Evolutionary conservation across 2,888 invertebrate genomes (phyloP).

Genomic region (Deilephila porcellus): DNA sequence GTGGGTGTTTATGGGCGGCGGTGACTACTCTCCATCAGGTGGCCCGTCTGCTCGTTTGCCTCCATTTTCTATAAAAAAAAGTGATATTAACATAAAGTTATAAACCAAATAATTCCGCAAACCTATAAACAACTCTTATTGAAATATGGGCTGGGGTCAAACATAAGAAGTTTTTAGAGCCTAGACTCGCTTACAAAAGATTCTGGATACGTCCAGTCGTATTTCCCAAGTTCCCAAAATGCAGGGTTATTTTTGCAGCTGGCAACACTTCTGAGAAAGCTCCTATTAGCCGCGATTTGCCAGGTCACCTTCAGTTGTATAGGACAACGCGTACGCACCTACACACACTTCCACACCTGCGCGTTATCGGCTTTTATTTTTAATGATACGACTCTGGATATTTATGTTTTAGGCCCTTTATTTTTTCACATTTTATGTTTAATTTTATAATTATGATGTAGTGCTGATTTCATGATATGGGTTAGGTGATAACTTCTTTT

Average conservation of each 20-base stretch:
- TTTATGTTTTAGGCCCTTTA: neutral
- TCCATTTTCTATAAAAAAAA: no score
- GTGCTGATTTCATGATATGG: no score
- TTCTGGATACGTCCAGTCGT: no score
- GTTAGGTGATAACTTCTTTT: no score
- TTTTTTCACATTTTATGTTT: neutral
- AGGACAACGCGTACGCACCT: neutral
- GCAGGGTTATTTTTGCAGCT: constrained; percentile 4
- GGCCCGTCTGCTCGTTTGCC: no score
- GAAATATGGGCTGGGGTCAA: neutral
- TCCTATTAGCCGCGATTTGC: constrained; percentile 26
- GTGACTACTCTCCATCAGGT: no score
- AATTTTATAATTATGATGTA: neutral
- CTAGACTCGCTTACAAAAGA: no score
- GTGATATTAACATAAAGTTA: no score
- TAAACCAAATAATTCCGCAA: no score
- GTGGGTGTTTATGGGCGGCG: no score
- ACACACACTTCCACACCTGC: constrained; percentile 15
- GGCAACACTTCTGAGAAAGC: constrained; percentile 26
- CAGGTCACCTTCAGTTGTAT: constrained; percentile 24
- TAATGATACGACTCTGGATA: neutral
- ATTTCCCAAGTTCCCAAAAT: neutral
- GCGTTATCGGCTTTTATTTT: neutral
- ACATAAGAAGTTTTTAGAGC: neutral
- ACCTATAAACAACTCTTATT: neutral